These are phyloP conservation scores for Calyptomena viridis DNA, from an alignment of 2,113 vertebrate genomes.

Conservation along the genomic window DNA sequence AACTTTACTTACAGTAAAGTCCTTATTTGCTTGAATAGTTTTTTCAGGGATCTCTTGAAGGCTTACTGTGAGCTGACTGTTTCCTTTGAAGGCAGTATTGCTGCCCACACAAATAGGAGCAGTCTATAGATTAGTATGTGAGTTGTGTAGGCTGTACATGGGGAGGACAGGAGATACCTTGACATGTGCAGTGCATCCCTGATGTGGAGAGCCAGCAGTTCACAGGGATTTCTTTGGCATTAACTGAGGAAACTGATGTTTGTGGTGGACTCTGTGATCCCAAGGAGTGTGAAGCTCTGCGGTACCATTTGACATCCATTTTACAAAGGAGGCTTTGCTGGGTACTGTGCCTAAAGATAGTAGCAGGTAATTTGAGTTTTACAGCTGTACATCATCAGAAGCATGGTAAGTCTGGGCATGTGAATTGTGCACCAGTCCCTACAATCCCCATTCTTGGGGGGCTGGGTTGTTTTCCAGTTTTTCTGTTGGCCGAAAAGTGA, in stretches of 20 bases:
- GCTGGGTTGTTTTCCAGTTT: not conserved
- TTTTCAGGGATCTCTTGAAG: not conserved
- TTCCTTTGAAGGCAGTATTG: not conserved
- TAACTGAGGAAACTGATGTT: not conserved
- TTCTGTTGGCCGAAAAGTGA: not conserved
- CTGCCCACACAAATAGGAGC: not conserved
- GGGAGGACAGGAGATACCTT: not conserved
- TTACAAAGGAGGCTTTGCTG: not conserved
- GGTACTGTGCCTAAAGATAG: not conserved
- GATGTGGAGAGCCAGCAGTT: not conserved
- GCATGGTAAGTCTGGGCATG: not conserved
- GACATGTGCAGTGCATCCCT: not conserved
- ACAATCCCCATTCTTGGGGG: not conserved
- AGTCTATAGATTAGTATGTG: not conserved
- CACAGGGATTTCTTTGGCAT: not conserved
- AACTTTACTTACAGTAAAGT: too few relatives aligned
- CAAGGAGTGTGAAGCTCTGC: not conserved
- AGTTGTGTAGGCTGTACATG: rapidly evolving
- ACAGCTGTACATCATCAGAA: not conserved
- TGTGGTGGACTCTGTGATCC: not conserved
- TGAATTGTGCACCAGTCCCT: not conserved
- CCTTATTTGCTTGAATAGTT: too few relatives aligned
- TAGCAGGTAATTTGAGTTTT: not conserved
- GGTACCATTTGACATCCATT: not conserved
- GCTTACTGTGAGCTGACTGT: not conserved